These are phyloP conservation scores for Brachypteracias leptosomus DNA, from an alignment of 2,113 vertebrate species.

Conservation along the genomic window DNA sequence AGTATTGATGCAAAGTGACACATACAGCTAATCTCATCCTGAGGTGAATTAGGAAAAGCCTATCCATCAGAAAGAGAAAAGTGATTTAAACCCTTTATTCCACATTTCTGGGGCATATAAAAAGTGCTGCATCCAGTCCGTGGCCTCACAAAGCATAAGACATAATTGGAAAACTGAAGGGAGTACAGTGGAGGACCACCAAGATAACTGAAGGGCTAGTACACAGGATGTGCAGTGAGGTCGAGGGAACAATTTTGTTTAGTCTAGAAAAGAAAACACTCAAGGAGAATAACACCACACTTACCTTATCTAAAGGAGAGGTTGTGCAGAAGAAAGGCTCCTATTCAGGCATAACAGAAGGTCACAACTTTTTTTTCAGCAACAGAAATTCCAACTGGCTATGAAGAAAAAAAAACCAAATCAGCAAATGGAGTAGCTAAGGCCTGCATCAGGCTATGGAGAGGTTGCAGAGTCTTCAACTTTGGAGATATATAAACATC, in stretches of 20 bases:
- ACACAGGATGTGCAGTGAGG: background rate
- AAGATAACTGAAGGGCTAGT: background rate
- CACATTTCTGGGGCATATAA: background rate
- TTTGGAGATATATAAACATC: background rate
- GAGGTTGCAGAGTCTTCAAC: background rate
- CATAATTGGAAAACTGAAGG: background rate
- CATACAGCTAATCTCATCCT: background rate
- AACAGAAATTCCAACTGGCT: background rate
- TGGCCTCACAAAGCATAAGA: background rate
- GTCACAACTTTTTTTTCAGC: background rate
- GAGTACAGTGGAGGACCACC: background rate
- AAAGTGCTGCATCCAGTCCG: background rate
- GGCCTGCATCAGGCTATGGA: background rate
- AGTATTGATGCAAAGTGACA: background rate
- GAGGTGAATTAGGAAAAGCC: background rate
- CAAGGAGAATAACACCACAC: background rate
- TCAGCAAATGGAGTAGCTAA: background rate
- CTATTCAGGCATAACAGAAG: background rate
- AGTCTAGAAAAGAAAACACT: background rate
- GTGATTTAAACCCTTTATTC: background rate
- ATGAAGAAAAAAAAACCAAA: background rate
- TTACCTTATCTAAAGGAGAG: background rate
- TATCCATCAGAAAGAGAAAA: background rate
- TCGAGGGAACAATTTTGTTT: background rate
- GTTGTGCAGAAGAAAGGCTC: background rate